These are phyloP conservation scores for Sceloporus undulatus DNA, from an alignment of 2,113 vertebrate genomes.

Conservation along the genomic window DNA sequence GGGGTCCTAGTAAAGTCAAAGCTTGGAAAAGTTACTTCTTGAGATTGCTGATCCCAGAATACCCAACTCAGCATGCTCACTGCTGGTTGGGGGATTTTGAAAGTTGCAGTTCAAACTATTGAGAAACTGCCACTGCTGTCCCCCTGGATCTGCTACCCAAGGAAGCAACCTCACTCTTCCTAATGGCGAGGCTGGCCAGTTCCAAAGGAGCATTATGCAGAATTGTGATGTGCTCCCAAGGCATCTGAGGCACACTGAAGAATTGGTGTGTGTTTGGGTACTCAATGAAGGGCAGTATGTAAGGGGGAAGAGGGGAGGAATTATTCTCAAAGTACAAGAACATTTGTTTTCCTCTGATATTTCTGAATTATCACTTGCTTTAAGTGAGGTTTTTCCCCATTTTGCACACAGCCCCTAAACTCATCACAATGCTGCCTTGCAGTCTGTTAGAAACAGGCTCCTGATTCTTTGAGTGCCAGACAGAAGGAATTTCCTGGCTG, in stretches of 20 bases:
- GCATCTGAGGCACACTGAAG: background rate
- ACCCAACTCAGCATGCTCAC: too few relatives aligned
- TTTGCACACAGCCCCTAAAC: background rate
- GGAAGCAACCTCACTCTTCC: background rate
- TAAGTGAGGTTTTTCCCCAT: conserved; percentile 1
- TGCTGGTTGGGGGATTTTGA: too few relatives aligned
- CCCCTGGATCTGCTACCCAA: too few relatives aligned
- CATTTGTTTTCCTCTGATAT: background rate
- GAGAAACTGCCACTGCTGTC: too few relatives aligned
- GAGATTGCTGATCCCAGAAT: too few relatives aligned
- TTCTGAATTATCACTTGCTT: background rate
- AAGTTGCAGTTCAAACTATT: too few relatives aligned
- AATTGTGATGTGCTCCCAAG: background rate
- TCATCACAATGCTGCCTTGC: conserved; percentile 9
- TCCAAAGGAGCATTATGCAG: background rate
- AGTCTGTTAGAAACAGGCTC: conserved; percentile 26
- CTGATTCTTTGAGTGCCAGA: conserved; percentile 25
- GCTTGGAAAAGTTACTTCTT: too few relatives aligned
- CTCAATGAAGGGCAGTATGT: too few relatives aligned
- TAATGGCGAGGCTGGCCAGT: background rate
- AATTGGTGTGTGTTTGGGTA: background rate
- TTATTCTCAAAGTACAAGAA: background rate
- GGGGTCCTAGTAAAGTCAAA: too few relatives aligned
- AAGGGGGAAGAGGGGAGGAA: too few relatives aligned
- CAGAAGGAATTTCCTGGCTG: conserved; percentile 38